Conservation (phyloP, 2,797 vertebrate species). For the Dryobates pubescens region DNA sequence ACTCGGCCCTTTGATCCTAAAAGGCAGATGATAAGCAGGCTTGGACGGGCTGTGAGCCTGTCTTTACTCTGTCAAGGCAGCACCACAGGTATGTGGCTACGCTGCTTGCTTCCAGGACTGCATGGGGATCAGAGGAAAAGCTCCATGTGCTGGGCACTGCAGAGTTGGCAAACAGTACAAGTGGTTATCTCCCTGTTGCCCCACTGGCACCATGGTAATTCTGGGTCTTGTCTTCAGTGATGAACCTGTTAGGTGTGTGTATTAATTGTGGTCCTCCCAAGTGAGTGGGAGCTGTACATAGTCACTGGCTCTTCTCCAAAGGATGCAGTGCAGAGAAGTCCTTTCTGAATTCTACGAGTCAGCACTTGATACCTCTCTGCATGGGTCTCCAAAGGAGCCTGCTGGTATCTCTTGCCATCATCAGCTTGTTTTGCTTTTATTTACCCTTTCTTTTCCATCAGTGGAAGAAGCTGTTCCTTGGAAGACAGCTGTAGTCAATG, state of each 20-base stretch:
- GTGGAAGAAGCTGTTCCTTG: not conserved
- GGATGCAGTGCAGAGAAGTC: not conserved
- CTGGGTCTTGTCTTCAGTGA: rapidly evolving
- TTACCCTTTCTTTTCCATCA: not conserved
- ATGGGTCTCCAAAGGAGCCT: not conserved
- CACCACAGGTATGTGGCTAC: not conserved
- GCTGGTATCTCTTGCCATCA: not conserved
- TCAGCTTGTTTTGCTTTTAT: not conserved
- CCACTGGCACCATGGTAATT: not conserved
- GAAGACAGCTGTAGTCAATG: not conserved
- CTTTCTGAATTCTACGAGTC: not conserved
- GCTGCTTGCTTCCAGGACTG: not conserved
- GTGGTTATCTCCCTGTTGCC: not conserved
- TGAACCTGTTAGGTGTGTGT: not conserved
- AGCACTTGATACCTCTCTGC: not conserved
- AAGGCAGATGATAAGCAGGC: not conserved
- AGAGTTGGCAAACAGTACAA: not conserved
- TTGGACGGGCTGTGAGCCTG: not conserved
- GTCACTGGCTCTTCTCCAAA: not conserved
- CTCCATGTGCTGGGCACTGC: rapidly evolving
- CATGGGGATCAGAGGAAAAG: not conserved
- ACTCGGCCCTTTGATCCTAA: not conserved
- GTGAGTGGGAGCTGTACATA: not conserved
- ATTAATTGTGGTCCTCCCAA: not conserved
- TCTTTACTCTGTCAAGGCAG: not conserved